Evolutionary conservation across 2,888 invertebrate genomes (phyloP).

Genomic region (Caenorhabditis japonica): DNA sequence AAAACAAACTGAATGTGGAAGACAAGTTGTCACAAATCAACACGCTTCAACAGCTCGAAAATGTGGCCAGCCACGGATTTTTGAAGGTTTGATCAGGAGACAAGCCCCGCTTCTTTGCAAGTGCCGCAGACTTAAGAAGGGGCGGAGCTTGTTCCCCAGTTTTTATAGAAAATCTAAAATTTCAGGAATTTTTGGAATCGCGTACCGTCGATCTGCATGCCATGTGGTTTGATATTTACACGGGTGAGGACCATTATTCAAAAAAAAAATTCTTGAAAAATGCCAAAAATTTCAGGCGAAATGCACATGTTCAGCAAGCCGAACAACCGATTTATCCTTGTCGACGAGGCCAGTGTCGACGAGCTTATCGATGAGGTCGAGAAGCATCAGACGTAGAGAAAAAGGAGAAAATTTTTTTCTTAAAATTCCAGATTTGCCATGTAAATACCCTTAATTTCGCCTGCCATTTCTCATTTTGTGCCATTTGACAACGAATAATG

Average conservation of each 20-base stretch:
- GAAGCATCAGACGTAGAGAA: conserved; percentile 32
- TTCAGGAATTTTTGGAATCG: conserved; percentile 69
- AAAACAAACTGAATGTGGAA: conserved; percentile 86
- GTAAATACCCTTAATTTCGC: neutral
- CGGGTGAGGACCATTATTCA: conserved; percentile 81
- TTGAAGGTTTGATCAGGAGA: conserved; percentile 55
- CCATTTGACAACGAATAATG: too few species aligned
- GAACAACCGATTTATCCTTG: conserved; percentile 83
- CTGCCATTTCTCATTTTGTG: conserved; percentile 7
- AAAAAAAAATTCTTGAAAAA: neutral
- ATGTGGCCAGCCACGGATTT: conserved; percentile 76
- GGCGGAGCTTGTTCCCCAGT: too few species aligned
- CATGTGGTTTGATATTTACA: conserved; percentile 97
- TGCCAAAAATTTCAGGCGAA: conserved; percentile 79
- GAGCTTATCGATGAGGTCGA: conserved; percentile 83
- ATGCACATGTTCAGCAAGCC: conserved; percentile 88
- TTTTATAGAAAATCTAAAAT: too few species aligned
- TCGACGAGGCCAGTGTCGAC: conserved; percentile 87
- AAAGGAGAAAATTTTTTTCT: conserved; percentile 1
- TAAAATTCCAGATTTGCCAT: conserved; percentile 1
- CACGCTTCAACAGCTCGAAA: conserved; percentile 75
- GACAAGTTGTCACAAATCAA: conserved; percentile 86
- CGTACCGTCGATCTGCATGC: conserved; percentile 80
- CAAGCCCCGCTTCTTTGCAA: too few species aligned
- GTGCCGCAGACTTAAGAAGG: too few species aligned